Percentiles rank a stretch among this genome's conserved stretches.
phyloP scores from a whole-genome alignment of 2,113 vertebrate genomes.

The Corvus moneduloides region DNA sequence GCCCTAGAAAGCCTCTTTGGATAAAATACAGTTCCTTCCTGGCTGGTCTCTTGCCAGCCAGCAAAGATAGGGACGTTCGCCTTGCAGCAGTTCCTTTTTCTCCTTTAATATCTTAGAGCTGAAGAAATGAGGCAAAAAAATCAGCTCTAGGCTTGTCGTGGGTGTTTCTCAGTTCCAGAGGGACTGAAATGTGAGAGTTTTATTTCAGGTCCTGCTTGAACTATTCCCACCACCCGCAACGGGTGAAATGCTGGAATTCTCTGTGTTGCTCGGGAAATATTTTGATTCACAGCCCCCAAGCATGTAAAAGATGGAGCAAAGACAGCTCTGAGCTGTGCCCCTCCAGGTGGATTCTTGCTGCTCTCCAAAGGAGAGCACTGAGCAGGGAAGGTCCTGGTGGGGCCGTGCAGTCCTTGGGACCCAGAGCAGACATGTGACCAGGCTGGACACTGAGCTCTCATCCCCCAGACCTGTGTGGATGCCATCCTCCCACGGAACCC shows the following conservation, averaged over 20 bases:
- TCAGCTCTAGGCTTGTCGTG: background rate
- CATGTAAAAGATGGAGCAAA: accelerated
- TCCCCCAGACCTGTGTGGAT: background rate
- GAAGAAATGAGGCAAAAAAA: background rate
- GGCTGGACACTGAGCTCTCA: background rate
- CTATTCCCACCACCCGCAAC: background rate
- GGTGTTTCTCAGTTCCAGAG: background rate
- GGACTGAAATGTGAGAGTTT: background rate
- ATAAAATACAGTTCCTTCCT: background rate
- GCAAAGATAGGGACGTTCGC: background rate
- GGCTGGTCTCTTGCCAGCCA: background rate
- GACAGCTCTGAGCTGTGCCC: background rate
- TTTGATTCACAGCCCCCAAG: accelerated
- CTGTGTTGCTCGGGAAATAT: background rate
- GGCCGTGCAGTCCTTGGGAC: accelerated
- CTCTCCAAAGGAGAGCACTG: accelerated
- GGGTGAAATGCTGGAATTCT: background rate
- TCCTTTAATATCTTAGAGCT: background rate
- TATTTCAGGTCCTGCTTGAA: background rate
- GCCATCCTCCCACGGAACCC: background rate
- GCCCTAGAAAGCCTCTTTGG: background rate
- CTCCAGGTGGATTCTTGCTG: background rate
- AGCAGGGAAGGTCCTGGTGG: background rate
- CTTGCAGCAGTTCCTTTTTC: background rate
- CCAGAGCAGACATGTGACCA: background rate